Conservation (phyloP, 1,140 invertebrate species). For the Anoplophora glabripennis region DNA sequence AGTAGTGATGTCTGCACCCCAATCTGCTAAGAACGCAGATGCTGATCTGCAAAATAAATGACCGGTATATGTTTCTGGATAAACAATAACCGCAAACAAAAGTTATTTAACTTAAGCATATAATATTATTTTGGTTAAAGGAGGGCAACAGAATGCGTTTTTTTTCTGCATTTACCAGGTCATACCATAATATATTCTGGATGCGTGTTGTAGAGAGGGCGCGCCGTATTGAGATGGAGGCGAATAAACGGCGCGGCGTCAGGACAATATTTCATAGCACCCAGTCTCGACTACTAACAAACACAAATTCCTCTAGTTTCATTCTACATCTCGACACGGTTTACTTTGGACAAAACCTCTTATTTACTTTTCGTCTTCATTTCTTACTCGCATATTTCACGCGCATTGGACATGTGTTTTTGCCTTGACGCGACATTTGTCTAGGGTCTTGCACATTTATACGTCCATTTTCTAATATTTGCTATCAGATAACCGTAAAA, state of each 20-base stretch:
- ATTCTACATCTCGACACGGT: neutral
- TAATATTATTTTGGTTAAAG: too few relatives aligned
- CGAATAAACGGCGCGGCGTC: neutral
- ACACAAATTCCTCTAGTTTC: neutral
- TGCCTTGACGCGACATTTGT: neutral
- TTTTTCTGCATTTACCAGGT: too few relatives aligned
- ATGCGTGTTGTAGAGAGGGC: neutral
- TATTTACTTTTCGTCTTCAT: constrained; percentile 3
- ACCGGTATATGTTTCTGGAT: too few relatives aligned
- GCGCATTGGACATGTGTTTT: neutral
- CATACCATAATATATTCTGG: neutral
- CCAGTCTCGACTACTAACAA: neutral
- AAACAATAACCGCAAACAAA: too few relatives aligned
- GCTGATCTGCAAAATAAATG: too few relatives aligned
- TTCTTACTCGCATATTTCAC: constrained; percentile 1
- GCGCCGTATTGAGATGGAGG: neutral
- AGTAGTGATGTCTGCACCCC: too few relatives aligned
- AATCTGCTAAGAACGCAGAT: too few relatives aligned
- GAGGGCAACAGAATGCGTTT: too few relatives aligned
- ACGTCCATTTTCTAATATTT: too few relatives aligned
- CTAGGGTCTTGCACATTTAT: too few relatives aligned
- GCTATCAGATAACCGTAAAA: too few relatives aligned
- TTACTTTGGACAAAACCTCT: constrained; percentile 2
- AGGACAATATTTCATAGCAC: neutral
- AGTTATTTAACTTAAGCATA: too few relatives aligned